Base-by-base conservation (phyloP, 2,888 invertebrate genomes). In the Hypsopygia costalis region DNA sequence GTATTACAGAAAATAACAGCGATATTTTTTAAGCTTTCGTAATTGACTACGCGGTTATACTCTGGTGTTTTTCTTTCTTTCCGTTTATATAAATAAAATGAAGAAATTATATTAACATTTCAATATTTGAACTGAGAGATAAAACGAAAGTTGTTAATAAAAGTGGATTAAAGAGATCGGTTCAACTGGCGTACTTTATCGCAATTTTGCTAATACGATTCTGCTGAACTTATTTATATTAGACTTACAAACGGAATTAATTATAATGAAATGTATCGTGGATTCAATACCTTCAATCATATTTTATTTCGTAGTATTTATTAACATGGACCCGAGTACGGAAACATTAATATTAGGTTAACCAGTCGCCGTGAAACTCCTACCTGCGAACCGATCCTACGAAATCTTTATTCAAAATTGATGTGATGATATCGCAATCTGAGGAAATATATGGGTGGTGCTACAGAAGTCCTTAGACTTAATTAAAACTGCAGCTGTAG, bases 11-110 rank as follows among this genome's bases (percentile, higher is more conserved):
- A 80, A 79, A 81, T 71, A 65, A 68, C 64, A 66, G 59, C 74
- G 76, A 81, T 83, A 81, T 81, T 82, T 81, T 16, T 81, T 69
- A 79, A 77, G 77, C 74, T 63, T 33, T 65, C 60, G 68, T 79
- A 83, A 86, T 85, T 86, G 81, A 83, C 82, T 75, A 69, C 70
- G 65, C 58, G 59, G 71, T 69, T 73, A 54, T 64, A 47, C 60
- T 63, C 65, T 69, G 50, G 52, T 58, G 52, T 69, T 69, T 68
- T 66, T 59, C 46, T 67, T 66, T 60, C 53, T 53, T 62, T 66
- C 48, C 43, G 46, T 55, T 51, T 58, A 61, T 64, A 63, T 54
- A 61, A 58, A 60, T 53, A 58, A 51, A 52, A 58, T 44, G 65
- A 59, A 69, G 60, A 69, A 79, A 74, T 76, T 78, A 64, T 75